Conservation (phyloP, 1,140 invertebrate genomes). For the Vanessa atalanta region DNA sequence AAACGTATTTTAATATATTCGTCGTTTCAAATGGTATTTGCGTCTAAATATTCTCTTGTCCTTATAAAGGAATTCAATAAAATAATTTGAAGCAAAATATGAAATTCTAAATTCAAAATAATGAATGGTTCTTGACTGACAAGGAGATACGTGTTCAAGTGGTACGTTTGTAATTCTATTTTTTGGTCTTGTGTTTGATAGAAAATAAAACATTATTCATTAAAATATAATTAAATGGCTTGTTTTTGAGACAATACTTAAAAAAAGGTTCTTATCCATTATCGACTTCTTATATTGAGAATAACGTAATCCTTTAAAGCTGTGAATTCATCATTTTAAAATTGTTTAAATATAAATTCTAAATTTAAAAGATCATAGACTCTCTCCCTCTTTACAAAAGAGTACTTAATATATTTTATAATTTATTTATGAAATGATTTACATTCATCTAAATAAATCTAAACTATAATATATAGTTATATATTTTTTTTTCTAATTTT, state of each 20-base stretch:
- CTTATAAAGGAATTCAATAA: not conserved
- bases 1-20: constrained; percentile 6
- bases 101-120: not conserved
- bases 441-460: no score
- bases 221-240: no score
- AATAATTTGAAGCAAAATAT: not conserved
- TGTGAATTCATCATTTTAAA: not conserved
- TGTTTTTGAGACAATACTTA: no score
- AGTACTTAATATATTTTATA: no score
- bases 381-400: no score
- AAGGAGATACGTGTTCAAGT: constrained; percentile 8
- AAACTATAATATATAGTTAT: no score
- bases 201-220: not conserved
- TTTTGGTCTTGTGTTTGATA: not conserved
- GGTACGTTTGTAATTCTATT: not conserved
- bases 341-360: not conserved
- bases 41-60: not conserved
- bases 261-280: no score
- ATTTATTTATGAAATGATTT: no score
- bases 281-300: no score
- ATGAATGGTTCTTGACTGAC: not conserved
- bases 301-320: not conserved
- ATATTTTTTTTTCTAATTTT: no score
- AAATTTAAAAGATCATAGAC: no score
- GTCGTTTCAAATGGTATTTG: not conserved